Conservation (phyloP, 2,113 vertebrate genomes). For the Ictalurus furcatus region DNA sequence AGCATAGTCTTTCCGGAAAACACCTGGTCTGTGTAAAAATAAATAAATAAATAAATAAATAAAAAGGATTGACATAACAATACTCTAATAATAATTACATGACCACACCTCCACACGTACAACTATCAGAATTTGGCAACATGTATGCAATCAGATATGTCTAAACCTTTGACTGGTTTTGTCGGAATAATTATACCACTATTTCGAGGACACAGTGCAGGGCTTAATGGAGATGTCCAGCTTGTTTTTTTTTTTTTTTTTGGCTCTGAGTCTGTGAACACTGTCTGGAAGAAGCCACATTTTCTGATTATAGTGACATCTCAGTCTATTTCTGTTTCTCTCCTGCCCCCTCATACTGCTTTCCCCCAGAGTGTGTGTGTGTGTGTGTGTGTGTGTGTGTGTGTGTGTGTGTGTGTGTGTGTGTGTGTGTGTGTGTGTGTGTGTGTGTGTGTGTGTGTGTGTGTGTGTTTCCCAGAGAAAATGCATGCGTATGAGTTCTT, state of each 20-base stretch:
- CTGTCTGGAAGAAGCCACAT: slow-evolving; percentile 52
- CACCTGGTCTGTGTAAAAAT: too few species aligned
- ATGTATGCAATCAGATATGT: not conserved
- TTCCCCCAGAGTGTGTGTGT: slow-evolving; percentile 61
- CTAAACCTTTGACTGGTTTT: not conserved
- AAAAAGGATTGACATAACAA: not conserved
- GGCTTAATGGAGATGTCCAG: not conserved
- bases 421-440: slow-evolving; percentile 59
- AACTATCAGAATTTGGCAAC: not conserved
- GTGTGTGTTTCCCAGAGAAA: slow-evolving; percentile 70
- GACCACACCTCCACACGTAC: not conserved
- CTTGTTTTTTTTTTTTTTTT: slow-evolving; percentile 59
- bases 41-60: too few species aligned
- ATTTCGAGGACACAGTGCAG: not conserved
- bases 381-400: slow-evolving; percentile 55
- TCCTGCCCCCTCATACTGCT: slow-evolving; percentile 63
- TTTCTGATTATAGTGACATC: slow-evolving; percentile 59
- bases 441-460: slow-evolving; percentile 61
- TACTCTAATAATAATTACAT: not conserved
- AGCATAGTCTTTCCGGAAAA: not conserved
- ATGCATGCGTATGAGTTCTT: slow-evolving; percentile 50
- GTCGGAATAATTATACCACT: not conserved
- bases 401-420: slow-evolving; percentile 58
- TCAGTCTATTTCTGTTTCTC: slow-evolving; percentile 62
- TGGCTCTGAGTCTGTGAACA: slow-evolving; percentile 57